Evolutionary conservation across 2,797 vertebrate genomes (phyloP), one percentile per base, ranked within the genome.

Genomic region (Danionella dracula): DNA sequence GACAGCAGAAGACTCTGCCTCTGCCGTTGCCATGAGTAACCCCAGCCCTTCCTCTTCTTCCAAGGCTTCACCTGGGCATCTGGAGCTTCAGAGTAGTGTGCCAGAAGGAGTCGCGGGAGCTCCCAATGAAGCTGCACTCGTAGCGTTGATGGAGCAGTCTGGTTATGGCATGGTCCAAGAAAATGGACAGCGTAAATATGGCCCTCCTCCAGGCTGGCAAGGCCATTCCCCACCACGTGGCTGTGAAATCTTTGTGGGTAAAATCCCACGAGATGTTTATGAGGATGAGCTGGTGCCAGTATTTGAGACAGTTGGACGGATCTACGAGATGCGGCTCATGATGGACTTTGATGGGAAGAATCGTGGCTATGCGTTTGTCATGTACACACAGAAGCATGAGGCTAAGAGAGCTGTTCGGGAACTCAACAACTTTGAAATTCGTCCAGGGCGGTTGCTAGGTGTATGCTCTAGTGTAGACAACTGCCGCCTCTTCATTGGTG

Each of bases 311-410:
- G 93, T 94, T 0, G 97, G 96, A 5, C 92, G 92, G 66, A 98
- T 99, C 85, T 99, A 99, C 0, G 97, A 99, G 87, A 95, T 99
- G 93, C 94, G 97, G 15, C 83, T 99, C 61, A 99, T 99, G 97
- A 99, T 99, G 97, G 97, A 99, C 86, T 99, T 99, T 8, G 97
- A 99, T 0, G 97, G 97, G 42, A 99, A 98, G 85, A 99, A 99
- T 82, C 90, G 97, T 0, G 97, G 96, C 45, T 99, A 99, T 0
- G 96, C 97, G 27, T 99, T 99, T 1, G 96, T 99, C 50, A 99
- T 94, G 92, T 99, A 95, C 87, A 94, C 96, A 0, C 92, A 93
- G 81, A 99, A 98, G 83, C 88, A 91, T 0, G 96, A 99, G 74
- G 96, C 97, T 1, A 99, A 99, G 81, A 90, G 93, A 4, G 97